Conservation (phyloP, 2,888 invertebrate species). For the Coelinius sp. region DNA sequence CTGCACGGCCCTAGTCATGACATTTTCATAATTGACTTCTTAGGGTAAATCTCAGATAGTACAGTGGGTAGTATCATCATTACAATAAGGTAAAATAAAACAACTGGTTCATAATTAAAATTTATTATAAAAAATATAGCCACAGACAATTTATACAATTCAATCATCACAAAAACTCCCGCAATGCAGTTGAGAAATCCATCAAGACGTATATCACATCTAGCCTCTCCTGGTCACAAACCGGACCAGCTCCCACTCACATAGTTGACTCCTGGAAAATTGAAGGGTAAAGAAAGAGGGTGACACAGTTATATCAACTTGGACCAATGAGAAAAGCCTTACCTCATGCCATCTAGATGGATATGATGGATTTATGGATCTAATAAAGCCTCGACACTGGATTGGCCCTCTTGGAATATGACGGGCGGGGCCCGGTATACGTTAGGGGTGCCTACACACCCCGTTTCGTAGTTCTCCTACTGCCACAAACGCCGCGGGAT, state of each 20-base stretch:
- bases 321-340: conserved; percentile 29
- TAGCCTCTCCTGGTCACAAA: neutral
- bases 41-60: too few relatives aligned
- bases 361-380: conserved; percentile 89
- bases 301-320: conserved; percentile 23
- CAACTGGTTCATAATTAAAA: neutral
- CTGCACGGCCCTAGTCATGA: neutral
- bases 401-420: conserved; percentile 70
- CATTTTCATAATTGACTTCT: neutral
- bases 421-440: conserved; percentile 65
- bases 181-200: neutral
- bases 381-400: conserved; percentile 73
- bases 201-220: neutral
- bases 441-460: conserved; percentile 57
- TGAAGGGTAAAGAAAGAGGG: conserved; percentile 21
- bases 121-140: neutral
- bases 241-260: neutral
- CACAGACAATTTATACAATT: neutral
- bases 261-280: neutral
- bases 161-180: neutral
- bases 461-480: conserved; percentile 57
- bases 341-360: conserved; percentile 60
- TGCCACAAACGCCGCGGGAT: conserved; percentile 59
- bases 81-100: neutral
- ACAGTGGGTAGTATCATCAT: neutral